Conservation (phyloP, 1,140 invertebrate species). For the Leptinotarsa undecemlineata region DNA sequence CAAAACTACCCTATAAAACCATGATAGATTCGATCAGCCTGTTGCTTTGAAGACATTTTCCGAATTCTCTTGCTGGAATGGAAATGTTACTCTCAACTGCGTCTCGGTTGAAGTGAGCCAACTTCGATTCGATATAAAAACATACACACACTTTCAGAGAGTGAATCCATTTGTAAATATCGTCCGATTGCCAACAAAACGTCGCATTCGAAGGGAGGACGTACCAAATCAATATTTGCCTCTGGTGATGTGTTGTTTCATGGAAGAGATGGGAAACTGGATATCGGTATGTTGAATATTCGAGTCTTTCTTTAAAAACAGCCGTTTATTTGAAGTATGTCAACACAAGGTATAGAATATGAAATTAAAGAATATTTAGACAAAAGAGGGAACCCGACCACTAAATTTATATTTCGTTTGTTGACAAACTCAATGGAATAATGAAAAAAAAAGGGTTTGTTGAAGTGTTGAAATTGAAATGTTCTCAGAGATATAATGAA, state of each 20-base stretch:
- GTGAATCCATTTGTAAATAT: conserved; percentile 6
- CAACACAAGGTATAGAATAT: too few species aligned
- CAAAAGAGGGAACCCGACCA: too few species aligned
- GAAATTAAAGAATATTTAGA: too few species aligned
- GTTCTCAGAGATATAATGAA: too few species aligned
- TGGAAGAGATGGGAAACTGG: neutral
- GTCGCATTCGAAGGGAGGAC: neutral
- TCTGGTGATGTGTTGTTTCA: neutral
- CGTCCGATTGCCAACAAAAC: conserved; percentile 4
- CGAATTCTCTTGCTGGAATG: neutral
- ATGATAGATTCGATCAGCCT: neutral
- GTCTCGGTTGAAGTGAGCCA: neutral
- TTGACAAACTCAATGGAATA: too few species aligned
- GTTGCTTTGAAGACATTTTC: neutral
- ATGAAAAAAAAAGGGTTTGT: too few species aligned
- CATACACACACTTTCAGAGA: neutral
- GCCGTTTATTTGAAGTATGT: too few species aligned
- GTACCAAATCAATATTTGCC: neutral
- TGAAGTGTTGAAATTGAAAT: too few species aligned
- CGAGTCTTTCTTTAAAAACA: neutral
- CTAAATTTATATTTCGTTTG: too few species aligned
- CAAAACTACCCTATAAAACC: neutral
- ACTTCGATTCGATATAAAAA: conserved; percentile 6
- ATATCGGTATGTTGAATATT: neutral
- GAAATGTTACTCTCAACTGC: neutral